Conservation (phyloP, 2,113 vertebrate species). For the Microcebus jonahi region DNA sequence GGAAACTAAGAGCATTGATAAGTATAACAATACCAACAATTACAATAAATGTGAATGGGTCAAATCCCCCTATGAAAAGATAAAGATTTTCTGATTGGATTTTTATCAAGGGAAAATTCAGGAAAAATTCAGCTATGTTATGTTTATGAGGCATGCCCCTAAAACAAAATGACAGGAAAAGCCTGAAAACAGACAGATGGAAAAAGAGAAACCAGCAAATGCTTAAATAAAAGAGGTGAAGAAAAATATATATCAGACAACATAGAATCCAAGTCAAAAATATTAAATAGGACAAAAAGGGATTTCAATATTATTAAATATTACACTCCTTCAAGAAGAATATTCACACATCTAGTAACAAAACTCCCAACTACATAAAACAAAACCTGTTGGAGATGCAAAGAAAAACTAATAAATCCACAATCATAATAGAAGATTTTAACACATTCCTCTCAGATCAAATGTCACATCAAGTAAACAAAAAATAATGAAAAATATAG, state of each 20-base stretch:
- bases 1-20: not conserved
- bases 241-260: slow-evolving; percentile 70
- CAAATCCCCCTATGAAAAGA: slow-evolving; percentile 53
- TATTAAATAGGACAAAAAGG: slow-evolving; percentile 72
- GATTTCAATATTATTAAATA: slow-evolving; percentile 80
- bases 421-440: slow-evolving; percentile 66
- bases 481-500: slow-evolving; percentile 57
- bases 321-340: slow-evolving; percentile 61
- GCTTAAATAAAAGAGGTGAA: slow-evolving; percentile 71
- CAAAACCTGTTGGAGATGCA: slow-evolving; percentile 71
- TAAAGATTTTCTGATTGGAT: not conserved
- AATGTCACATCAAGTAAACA: slow-evolving; percentile 70
- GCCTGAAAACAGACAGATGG: slow-evolving; percentile 71
- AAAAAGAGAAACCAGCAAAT: slow-evolving; percentile 68
- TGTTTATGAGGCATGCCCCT: slow-evolving; percentile 45
- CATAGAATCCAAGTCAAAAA: slow-evolving; percentile 71
- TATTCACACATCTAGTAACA: slow-evolving; percentile 70
- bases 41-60: slow-evolving; percentile 76
- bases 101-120: not conserved
- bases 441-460: slow-evolving; percentile 62
- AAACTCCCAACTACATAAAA: slow-evolving; percentile 68
- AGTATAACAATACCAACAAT: not conserved
- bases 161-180: slow-evolving; percentile 57
- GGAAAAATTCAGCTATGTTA: slow-evolving; percentile 10
- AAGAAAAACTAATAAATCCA: slow-evolving; percentile 53